phyloP scores from a whole-genome alignment of 2,888 invertebrate genomes.

The Diogma glabrata region DNA sequence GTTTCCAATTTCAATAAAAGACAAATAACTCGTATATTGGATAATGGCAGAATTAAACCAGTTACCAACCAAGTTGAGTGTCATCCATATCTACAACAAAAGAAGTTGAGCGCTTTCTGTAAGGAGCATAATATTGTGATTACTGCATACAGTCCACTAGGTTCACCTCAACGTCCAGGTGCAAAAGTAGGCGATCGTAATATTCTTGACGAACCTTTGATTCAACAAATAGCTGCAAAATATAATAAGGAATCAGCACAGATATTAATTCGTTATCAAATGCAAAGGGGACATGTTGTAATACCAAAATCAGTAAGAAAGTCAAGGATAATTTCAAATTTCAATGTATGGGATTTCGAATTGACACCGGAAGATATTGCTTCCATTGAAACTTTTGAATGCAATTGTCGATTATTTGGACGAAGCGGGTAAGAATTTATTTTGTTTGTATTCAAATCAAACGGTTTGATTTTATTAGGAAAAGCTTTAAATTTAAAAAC shows the following conservation, averaged over 20 bases:
- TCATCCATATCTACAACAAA: constrained; percentile 58
- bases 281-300: no score
- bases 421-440: no score
- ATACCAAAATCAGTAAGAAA: constrained; percentile 41
- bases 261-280: constrained; percentile 50
- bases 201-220: constrained; percentile 39
- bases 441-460: no score
- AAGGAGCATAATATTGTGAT: constrained; percentile 48
- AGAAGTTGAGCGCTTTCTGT: constrained; percentile 55
- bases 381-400: no score
- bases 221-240: constrained; percentile 44
- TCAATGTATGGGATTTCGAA: constrained; percentile 41
- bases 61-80: constrained; percentile 46
- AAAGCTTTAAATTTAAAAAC: no score
- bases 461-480: no score
- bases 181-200: constrained; percentile 34
- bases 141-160: constrained; percentile 64
- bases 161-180: constrained; percentile 45
- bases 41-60: constrained; percentile 51
- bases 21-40: constrained; percentile 59
- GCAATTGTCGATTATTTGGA: no score
- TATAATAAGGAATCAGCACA: constrained; percentile 54
- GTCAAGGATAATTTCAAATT: constrained; percentile 36
- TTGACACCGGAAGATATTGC: constrained; percentile 40
- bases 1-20: constrained; percentile 76